Evolutionary conservation across 2,888 invertebrate genomes (phyloP), one percentile per base, ranked within the genome.

Genomic region (Dioctria linearis): DNA sequence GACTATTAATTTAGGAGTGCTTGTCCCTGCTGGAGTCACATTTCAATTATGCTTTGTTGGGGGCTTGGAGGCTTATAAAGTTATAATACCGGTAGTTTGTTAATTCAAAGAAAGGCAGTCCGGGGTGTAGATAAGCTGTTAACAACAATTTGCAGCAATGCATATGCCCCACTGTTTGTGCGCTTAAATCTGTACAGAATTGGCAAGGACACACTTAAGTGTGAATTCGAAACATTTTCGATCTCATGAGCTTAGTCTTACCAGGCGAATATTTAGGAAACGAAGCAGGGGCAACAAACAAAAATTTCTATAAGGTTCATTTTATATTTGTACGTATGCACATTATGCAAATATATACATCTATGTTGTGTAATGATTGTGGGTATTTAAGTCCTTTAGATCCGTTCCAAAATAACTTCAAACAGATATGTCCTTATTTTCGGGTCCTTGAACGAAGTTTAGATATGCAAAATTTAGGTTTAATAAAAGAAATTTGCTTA

Each of bases 131-230:
- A 66, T 66, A 66, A 66, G 66, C 46, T 43, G 46, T 66, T 66
- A 42, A 66, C 66, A 66, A 66, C 66, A 66, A 66, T 66, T 66
- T 42, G 13, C 66, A 66, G 66, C 43, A 25, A 25, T 25, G 25
- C 25, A 66, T 66, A n/a, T 66, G 66, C 43, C 37, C 66, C 46
- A 66, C 43, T 66, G 66, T 66, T 43, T 66, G 66, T 43, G 43
- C 42, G 66, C 46, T 66, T 43, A 66, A 66, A 8, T 66, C 13
- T 37, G 9, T 42, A 43, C 43, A 40, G 66, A 42, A 66, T 11
- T 4, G 43, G 43, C 66, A 43, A 37, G 37, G 61, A n/a, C 49
- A 42, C 66, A 43, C 66, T 66, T 66, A 40, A 43, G 43, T 61
- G 61, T 37, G 61, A 25, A 25, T 61, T 4, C 37, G 25, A 61